Conservation (phyloP, 2,888 invertebrate species). For the Theretra japonica region DNA sequence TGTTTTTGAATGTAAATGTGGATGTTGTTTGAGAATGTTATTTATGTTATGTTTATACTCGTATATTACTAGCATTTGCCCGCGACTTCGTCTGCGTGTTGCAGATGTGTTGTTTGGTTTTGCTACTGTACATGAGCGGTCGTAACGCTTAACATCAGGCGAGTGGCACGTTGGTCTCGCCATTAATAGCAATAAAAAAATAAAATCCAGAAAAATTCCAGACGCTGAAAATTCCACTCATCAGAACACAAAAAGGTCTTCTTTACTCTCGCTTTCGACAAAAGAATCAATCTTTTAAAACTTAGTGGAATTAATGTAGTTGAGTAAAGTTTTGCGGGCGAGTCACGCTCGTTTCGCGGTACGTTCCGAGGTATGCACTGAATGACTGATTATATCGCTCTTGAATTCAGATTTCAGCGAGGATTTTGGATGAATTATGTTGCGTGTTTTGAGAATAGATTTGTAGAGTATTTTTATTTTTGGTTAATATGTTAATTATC, state of each 20-base stretch:
- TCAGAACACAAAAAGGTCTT: background rate
- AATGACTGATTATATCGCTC: slow-evolving; percentile 13
- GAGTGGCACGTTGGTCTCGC: too few relatives aligned
- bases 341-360: slow-evolving; percentile 20
- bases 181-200: too few relatives aligned
- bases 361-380: background rate
- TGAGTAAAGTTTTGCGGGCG: background rate
- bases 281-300: slow-evolving; percentile 18
- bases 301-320: slow-evolving; percentile 4
- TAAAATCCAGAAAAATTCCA: background rate
- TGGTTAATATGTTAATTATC: too few relatives aligned
- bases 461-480: background rate
- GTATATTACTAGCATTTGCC: too few relatives aligned
- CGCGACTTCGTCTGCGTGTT: too few relatives aligned
- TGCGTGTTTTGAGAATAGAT: too few relatives aligned
- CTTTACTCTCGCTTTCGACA: background rate
- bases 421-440: background rate
- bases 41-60: background rate
- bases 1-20: background rate
- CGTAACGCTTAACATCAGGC: too few relatives aligned
- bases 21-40: background rate
- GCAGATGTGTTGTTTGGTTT: too few relatives aligned
- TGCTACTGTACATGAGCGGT: too few relatives aligned
- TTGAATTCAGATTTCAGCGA: background rate
- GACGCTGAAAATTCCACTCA: background rate